These are phyloP conservation scores for Calameuta pallipes DNA, from an alignment of 2,888 invertebrate genomes.

Conservation along the genomic window DNA sequence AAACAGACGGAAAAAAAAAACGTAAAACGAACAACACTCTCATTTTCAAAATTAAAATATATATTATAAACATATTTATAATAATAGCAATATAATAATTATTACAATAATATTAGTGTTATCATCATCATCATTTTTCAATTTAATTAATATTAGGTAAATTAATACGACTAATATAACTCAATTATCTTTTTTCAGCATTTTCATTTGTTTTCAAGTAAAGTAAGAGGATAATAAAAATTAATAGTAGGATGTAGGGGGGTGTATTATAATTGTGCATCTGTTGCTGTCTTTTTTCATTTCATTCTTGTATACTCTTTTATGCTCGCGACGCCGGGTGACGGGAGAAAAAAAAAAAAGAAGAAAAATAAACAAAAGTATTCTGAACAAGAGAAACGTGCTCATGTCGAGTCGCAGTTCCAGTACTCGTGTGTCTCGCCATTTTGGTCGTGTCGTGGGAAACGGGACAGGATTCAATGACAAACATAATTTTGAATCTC, in stretches of 20 bases:
- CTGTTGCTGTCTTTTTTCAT: background rate
- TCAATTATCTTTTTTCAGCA: conserved; percentile 24
- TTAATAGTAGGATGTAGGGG: conserved; percentile 23
- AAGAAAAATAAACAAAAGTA: background rate
- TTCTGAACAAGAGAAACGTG: background rate
- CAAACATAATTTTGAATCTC: too few relatives aligned
- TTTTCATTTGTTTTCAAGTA: conserved; percentile 27
- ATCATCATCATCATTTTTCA: conserved; percentile 53
- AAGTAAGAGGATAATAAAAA: conserved; percentile 30
- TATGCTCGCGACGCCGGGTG: conserved; percentile 4
- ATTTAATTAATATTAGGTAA: conserved; percentile 59
- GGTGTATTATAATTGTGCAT: conserved; percentile 24
- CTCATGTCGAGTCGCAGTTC: background rate
- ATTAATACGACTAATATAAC: conserved; percentile 49
- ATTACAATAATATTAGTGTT: conserved; percentile 65
- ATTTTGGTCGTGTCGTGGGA: background rate
- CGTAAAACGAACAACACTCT: conserved; percentile 44
- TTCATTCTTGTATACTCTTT: background rate
- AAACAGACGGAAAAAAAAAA: conserved; percentile 39
- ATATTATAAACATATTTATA: conserved; percentile 66
- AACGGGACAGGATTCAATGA: background rate
- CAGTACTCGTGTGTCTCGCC: background rate
- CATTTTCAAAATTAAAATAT: conserved; percentile 63
- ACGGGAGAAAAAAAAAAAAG: background rate
- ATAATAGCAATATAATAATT: conserved; percentile 63